phyloP scores from a whole-genome alignment of 2,888 invertebrate species.

The Polydrusus tereticollis region DNA sequence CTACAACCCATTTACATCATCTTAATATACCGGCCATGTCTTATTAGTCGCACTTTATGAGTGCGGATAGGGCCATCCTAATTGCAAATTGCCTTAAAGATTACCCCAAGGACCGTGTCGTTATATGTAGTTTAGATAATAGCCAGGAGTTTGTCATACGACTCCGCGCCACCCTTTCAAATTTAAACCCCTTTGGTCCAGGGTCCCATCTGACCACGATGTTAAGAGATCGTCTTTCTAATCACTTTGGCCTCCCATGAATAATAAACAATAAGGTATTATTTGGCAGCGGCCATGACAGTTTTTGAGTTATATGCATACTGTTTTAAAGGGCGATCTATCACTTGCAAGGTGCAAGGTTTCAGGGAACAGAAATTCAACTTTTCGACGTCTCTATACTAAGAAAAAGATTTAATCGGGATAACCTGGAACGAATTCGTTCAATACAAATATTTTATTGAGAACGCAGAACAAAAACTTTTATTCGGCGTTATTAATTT shows the following conservation, averaged over 20 bases:
- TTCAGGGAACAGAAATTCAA: no score
- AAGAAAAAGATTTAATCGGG: no score
- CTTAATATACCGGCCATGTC: slow-evolving; percentile 16
- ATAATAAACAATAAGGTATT: slow-evolving; percentile 57
- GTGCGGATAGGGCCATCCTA: slow-evolving; percentile 42
- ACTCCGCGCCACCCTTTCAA: slow-evolving; percentile 46
- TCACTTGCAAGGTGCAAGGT: no score
- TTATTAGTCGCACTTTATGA: slow-evolving; percentile 42
- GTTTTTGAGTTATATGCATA: background rate
- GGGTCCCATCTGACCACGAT: slow-evolving; percentile 53
- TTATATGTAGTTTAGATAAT: slow-evolving; percentile 61
- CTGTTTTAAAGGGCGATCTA: background rate
- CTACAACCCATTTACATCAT: background rate
- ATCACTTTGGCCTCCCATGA: slow-evolving; percentile 55
- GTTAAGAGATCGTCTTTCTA: slow-evolving; percentile 62
- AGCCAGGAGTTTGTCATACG: slow-evolving; percentile 60
- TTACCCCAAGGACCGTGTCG: slow-evolving; percentile 59
- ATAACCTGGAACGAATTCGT: no score
- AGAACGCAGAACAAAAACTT: no score
- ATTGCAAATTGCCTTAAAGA: slow-evolving; percentile 53
- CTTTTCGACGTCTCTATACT: no score
- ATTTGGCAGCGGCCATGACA: background rate
- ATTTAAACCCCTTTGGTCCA: slow-evolving; percentile 42
- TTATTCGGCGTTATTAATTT: no score
- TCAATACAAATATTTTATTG: no score